These are phyloP conservation scores for Magallana gigas DNA, from an alignment of 1,140 invertebrate species.

Conservation along the genomic window DNA sequence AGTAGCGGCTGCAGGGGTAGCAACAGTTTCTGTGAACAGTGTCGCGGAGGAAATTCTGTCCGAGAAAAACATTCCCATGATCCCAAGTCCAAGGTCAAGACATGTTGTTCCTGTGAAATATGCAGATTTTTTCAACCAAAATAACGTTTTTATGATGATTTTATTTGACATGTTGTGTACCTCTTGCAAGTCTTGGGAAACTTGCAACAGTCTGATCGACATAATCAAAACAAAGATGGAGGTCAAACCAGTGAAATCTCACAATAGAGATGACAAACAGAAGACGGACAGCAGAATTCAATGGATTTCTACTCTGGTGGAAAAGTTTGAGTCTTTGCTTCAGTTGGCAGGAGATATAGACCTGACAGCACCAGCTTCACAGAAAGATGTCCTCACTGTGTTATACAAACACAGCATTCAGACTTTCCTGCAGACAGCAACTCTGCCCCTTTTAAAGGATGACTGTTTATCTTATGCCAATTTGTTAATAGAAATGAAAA, in stretches of 20 bases:
- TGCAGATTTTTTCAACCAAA: constrained; percentile 61
- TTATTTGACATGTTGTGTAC: constrained; percentile 72
- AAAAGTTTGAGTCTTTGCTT: constrained; percentile 61
- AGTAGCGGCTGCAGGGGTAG: constrained; percentile 73
- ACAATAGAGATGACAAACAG: constrained; percentile 1
- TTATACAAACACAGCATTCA: constrained; percentile 57
- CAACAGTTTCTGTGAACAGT: constrained; percentile 69
- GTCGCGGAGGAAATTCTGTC: constrained; percentile 72
- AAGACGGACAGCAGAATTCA: constrained; percentile 50
- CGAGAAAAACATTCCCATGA: constrained; percentile 56
- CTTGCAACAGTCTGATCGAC: constrained; percentile 71
- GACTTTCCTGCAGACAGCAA: constrained; percentile 55
- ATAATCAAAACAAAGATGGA: constrained; percentile 63
- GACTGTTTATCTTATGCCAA: constrained; percentile 53
- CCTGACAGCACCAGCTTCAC: constrained; percentile 14
- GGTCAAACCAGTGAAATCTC: constrained; percentile 17
- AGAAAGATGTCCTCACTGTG: constrained; percentile 39
- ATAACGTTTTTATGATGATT: constrained; percentile 67
- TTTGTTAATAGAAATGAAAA: constrained; percentile 52
- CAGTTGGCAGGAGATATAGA: constrained; percentile 55
- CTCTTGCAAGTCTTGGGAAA: constrained; percentile 69
- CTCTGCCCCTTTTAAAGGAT: constrained; percentile 58
- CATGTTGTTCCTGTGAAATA: constrained; percentile 55
- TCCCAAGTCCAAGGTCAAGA: constrained; percentile 61
- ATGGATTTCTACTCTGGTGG: constrained; percentile 51